Conservation (phyloP, 2,113 vertebrate genomes). For the Amblyopsis rosae region DNA sequence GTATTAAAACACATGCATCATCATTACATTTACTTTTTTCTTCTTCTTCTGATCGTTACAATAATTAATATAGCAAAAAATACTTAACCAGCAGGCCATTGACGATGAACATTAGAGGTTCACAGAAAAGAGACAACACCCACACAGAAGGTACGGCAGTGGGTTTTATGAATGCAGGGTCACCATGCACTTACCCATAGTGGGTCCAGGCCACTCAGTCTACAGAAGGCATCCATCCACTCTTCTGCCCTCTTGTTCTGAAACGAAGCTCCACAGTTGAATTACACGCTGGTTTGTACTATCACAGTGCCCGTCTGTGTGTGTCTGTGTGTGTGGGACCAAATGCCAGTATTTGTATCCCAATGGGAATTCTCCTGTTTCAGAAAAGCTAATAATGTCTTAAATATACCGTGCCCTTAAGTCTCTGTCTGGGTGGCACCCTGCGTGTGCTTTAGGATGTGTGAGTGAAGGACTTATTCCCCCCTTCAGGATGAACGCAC, state of each 20-base stretch:
- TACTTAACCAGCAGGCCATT: no score
- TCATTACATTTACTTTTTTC: no score
- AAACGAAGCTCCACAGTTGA: constrained; percentile 45
- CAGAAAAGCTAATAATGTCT: constrained; percentile 31
- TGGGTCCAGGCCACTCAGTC: constrained; percentile 81
- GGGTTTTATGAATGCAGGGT: constrained; percentile 21
- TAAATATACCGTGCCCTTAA: constrained; percentile 20
- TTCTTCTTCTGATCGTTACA: neutral
- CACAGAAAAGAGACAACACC: neutral
- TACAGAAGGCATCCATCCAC: constrained; percentile 82
- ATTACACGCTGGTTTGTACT: constrained; percentile 52
- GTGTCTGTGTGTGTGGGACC: neutral
- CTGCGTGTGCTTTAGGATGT: constrained; percentile 39
- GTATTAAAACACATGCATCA: neutral
- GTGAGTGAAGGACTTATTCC: constrained; percentile 38
- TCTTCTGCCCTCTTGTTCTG: constrained; percentile 53
- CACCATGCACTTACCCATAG: constrained; percentile 77
- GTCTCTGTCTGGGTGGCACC: constrained; percentile 36
- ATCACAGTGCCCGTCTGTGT: constrained; percentile 25
- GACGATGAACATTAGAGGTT: no score
- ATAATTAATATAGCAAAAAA: no score
- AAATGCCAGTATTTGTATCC: constrained; percentile 21
- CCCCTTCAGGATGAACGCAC: constrained; percentile 58
- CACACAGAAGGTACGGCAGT: neutral
- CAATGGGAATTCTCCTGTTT: constrained; percentile 32